Evolutionary conservation across 2,888 invertebrate species (phyloP).

Genomic region (Eupithecia tripunctaria): DNA sequence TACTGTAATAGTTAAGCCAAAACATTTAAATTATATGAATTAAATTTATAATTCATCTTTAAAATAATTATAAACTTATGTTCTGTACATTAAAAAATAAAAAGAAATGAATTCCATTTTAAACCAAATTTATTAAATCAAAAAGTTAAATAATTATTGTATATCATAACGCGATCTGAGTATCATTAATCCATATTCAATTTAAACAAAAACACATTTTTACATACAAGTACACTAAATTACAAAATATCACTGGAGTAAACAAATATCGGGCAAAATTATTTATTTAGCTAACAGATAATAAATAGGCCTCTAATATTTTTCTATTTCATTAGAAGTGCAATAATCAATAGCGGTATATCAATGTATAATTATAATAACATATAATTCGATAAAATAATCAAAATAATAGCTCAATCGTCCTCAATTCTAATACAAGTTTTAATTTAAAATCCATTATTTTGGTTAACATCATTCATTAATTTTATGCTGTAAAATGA

Average conservation of each 20-base stretch:
- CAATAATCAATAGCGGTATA: background rate
- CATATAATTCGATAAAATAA: background rate
- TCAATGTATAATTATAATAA: background rate
- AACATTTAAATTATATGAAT: background rate
- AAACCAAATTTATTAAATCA: slow-evolving; percentile 51
- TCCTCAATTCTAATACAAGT: background rate
- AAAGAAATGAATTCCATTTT: slow-evolving; percentile 41
- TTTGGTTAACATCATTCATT: background rate
- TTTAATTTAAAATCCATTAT: background rate
- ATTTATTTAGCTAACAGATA: slow-evolving; percentile 32
- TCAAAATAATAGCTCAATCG: background rate
- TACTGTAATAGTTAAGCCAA: background rate
- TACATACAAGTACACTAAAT: slow-evolving; percentile 43
- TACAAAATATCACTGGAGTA: slow-evolving; percentile 45
- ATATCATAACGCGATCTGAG: slow-evolving; percentile 52
- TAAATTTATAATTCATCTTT: background rate
- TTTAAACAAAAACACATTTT: slow-evolving; percentile 42
- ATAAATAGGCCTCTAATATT: slow-evolving; percentile 2
- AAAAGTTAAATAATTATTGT: slow-evolving; percentile 52
- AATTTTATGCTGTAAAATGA: background rate
- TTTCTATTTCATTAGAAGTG: background rate
- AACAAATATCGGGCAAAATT: slow-evolving; percentile 19
- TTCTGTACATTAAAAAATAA: slow-evolving; percentile 26
- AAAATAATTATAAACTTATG: background rate
- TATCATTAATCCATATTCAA: slow-evolving; percentile 55